Conservation (phyloP, 2,113 vertebrate genomes). For the Oxyruncus cristatus region DNA sequence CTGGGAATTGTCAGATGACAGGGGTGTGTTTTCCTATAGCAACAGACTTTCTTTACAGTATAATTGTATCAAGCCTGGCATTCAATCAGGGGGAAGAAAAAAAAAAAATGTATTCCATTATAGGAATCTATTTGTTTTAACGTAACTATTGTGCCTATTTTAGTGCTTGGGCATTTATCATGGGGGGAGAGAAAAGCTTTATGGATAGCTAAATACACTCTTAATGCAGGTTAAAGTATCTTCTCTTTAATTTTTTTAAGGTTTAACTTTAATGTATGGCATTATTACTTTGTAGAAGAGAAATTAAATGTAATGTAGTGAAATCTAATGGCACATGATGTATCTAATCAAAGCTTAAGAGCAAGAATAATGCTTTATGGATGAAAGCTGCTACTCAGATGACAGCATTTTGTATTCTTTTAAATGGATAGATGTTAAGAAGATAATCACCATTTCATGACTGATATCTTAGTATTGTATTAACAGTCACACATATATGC, state of each 20-base stretch:
- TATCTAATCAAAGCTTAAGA: conserved; percentile 50
- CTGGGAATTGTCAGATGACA: not conserved
- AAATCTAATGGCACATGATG: conserved; percentile 6
- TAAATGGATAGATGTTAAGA: conserved; percentile 17
- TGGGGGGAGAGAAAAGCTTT: conserved; percentile 34
- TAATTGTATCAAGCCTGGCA: not conserved
- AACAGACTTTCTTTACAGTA: not conserved
- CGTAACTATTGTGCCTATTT: not conserved
- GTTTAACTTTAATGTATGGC: conserved; percentile 45
- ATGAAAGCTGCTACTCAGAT: conserved; percentile 32
- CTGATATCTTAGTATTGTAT: not conserved
- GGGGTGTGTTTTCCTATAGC: not conserved
- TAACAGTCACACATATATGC: not conserved
- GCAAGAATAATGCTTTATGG: conserved; percentile 2
- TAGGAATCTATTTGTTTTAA: conserved; percentile 27
- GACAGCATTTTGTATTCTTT: conserved; percentile 19
- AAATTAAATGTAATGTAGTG: conserved; percentile 35
- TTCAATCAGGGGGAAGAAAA: not conserved
- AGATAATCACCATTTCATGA: conserved; percentile 9
- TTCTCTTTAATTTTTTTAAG: conserved; percentile 24
- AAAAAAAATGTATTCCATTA: not conserved
- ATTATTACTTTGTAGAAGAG: conserved; percentile 29
- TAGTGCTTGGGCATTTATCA: conserved; percentile 46
- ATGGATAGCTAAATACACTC: conserved; percentile 6
- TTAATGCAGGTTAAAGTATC: conserved; percentile 39